These are phyloP conservation scores for Acronicta leporina DNA, from an alignment of 2,888 invertebrate species.

Conservation along the genomic window DNA sequence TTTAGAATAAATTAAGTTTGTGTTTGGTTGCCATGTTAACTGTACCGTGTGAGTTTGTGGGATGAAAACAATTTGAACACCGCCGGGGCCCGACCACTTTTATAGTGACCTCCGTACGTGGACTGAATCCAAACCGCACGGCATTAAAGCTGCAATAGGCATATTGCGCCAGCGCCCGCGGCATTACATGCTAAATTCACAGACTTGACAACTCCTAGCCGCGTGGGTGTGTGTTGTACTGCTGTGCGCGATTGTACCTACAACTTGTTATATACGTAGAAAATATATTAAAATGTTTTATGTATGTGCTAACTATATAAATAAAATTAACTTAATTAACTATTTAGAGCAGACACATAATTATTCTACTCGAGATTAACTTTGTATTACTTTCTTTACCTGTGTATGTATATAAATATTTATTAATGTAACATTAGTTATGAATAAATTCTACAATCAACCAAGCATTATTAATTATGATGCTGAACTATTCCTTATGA, in stretches of 20 bases:
- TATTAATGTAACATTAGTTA: too few species aligned
- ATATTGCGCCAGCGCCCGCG: constrained; percentile 70
- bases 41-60: constrained; percentile 72
- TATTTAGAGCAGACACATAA: too few species aligned
- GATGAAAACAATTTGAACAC: constrained; percentile 81
- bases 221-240: constrained; percentile 27
- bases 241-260: constrained; percentile 18
- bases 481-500: not conserved
- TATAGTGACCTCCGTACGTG: constrained; percentile 79
- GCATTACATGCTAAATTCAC: constrained; percentile 67
- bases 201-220: constrained; percentile 66
- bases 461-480: too few species aligned
- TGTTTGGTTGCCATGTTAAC: constrained; percentile 65
- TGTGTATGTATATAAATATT: too few species aligned
- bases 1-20: constrained; percentile 64
- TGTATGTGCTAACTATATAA: too few species aligned
- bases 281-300: too few species aligned
- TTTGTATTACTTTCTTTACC: too few species aligned
- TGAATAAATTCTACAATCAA: too few species aligned
- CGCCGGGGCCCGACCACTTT: constrained; percentile 76
- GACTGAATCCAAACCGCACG: constrained; percentile 82
- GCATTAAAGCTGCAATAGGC: constrained; percentile 80
- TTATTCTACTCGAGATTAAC: too few species aligned
- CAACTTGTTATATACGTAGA: constrained; percentile 16
- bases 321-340: too few species aligned